Evolutionary conservation across 2,888 invertebrate genomes (phyloP).

Genomic region (Cordylochernes scorpioides): DNA sequence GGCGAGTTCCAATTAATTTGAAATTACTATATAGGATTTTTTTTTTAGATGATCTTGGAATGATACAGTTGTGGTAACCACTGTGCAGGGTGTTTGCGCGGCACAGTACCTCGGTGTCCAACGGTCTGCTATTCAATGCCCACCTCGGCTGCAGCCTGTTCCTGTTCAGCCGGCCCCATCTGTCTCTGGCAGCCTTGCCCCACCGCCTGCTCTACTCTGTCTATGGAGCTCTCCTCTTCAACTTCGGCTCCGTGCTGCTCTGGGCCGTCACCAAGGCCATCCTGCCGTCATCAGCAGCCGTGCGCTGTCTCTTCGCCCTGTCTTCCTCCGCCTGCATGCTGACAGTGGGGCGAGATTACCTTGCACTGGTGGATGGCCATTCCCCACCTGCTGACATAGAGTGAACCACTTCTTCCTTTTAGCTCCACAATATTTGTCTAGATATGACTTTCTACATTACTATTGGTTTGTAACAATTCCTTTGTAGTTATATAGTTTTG

Average conservation of each 20-base stretch:
- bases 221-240: slow-evolving; percentile 40
- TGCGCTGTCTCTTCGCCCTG: slow-evolving; percentile 41
- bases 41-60: too few relatives aligned
- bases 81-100: slow-evolving; percentile 34
- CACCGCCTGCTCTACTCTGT: slow-evolving; percentile 34
- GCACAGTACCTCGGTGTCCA: slow-evolving; percentile 30
- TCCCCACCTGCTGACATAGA: too few relatives aligned
- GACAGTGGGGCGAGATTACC: slow-evolving; percentile 34
- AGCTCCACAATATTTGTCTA: too few relatives aligned
- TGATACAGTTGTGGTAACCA: too few relatives aligned
- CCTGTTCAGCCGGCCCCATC: slow-evolving; percentile 40
- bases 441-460: too few relatives aligned
- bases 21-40: too few relatives aligned
- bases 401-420: too few relatives aligned
- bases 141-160: slow-evolving; percentile 56
- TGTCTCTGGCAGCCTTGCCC: slow-evolving; percentile 34
- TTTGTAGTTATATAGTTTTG: too few relatives aligned
- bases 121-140: slow-evolving; percentile 48
- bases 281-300: slow-evolving; percentile 37
- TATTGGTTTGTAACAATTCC: too few relatives aligned
- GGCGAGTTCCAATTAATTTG: too few relatives aligned
- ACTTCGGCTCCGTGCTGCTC: slow-evolving; percentile 58
- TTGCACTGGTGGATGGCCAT: slow-evolving; percentile 20
- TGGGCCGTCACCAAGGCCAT: slow-evolving; percentile 62
- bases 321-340: slow-evolving; percentile 38